These are phyloP conservation scores for Acanthochromis polyacanthus DNA, from an alignment of 2,113 vertebrate species.

Conservation along the genomic window DNA sequence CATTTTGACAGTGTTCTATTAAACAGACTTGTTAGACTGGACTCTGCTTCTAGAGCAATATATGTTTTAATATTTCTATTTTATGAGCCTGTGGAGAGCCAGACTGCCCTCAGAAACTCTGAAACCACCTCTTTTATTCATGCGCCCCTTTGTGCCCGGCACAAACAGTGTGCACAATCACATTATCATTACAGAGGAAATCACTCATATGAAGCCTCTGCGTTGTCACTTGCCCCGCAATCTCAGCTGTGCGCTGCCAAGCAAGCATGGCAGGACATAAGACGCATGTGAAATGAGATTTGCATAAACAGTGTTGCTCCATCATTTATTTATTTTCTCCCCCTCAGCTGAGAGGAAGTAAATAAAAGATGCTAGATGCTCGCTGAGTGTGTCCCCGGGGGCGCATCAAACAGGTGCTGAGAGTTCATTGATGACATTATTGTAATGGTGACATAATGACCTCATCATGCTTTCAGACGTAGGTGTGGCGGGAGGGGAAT, in stretches of 20 bases:
- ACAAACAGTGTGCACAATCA: conserved; percentile 65
- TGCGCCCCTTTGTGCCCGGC: conserved; percentile 56
- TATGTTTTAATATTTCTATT: conserved; percentile 14
- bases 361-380: conserved; percentile 48
- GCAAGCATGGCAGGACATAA: conserved; percentile 66
- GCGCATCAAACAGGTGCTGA: conserved; percentile 56
- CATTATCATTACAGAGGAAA: conserved; percentile 79
- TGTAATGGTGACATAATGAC: conserved; percentile 65
- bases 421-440: conserved; percentile 47
- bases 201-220: conserved; percentile 76
- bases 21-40: conserved; percentile 32
- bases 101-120: conserved; percentile 23
- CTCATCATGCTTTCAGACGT: conserved; percentile 41
- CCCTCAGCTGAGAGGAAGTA: conserved; percentile 23
- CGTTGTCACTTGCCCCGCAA: conserved; percentile 71
- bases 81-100: conserved; percentile 14
- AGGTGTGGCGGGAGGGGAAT: conserved; percentile 15
- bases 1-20: conserved; percentile 53
- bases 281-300: conserved; percentile 81
- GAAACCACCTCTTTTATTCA: conserved; percentile 37
- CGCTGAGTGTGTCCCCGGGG: conserved; percentile 22
- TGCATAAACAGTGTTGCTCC: conserved; percentile 76
- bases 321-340: conserved; percentile 74
- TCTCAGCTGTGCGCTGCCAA: conserved; percentile 70
- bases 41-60: conserved; percentile 18